Percentiles rank a stretch among this genome's conserved stretches.
Conservation (phyloP, 2,888 invertebrate genomes). For the Glyphotaelius pellucidus region DNA sequence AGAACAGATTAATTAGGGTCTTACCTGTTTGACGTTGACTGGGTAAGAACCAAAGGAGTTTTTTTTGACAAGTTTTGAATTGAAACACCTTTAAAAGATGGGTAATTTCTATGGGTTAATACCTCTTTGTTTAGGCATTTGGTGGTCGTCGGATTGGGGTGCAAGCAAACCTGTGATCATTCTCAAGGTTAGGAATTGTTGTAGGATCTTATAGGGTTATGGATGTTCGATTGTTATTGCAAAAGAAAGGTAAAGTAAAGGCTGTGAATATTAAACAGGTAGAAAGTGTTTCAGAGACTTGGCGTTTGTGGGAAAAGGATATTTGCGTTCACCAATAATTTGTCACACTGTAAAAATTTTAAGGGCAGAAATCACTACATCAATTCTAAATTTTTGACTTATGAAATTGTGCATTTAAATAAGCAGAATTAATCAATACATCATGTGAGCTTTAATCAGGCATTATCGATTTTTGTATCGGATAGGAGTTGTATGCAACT, state of each 20-base stretch:
- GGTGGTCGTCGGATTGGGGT: conserved; percentile 17
- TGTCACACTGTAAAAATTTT: background rate
- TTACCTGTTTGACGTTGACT: conserved; percentile 64
- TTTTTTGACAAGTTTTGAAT: conserved; percentile 42
- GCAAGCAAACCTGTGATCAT: conserved; percentile 4
- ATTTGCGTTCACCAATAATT: background rate
- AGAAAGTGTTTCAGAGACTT: background rate
- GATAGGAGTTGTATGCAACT: too few species aligned
- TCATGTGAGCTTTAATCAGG: too few species aligned
- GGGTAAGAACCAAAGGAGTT: background rate
- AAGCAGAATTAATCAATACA: too few species aligned
- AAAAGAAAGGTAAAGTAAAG: conserved; percentile 11
- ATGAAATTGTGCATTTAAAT: background rate
- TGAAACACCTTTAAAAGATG: conserved; percentile 39
- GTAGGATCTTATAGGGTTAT: conserved; percentile 3
- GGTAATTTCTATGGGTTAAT: conserved; percentile 42
- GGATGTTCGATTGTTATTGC: background rate
- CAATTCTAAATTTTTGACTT: background rate
- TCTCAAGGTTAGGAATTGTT: conserved; percentile 45
- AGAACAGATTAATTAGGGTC: conserved; percentile 65
- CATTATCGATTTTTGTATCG: too few species aligned
- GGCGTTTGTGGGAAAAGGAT: background rate
- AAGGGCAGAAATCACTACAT: background rate
- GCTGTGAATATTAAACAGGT: conserved; percentile 27
- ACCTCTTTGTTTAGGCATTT: conserved; percentile 17